A percentile compares a stretch with the other conserved stretches of the same genome.
phyloP scores from a whole-genome alignment of 2,113 vertebrate genomes.

The Bombycilla garrulus region DNA sequence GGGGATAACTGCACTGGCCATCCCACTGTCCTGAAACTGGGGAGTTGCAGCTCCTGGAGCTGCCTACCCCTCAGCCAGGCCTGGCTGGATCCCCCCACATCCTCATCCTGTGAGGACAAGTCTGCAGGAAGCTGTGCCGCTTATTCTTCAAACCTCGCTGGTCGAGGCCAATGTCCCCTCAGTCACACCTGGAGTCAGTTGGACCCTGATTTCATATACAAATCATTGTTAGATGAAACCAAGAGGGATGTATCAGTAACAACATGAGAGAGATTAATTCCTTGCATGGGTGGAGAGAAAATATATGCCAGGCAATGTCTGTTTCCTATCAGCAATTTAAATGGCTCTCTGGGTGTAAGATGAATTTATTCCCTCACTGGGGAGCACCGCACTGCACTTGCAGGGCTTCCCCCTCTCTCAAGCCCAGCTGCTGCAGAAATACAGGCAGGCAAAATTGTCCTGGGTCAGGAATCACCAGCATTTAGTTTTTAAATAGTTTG shows the following conservation, averaged over 20 bases:
- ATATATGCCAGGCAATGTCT: background rate
- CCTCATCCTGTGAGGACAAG: background rate
- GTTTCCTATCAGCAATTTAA: background rate
- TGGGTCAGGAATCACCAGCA: background rate
- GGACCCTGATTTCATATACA: background rate
- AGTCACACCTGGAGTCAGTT: background rate
- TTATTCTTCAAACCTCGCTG: background rate
- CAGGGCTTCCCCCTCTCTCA: background rate
- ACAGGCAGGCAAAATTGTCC: background rate
- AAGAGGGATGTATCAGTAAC: background rate
- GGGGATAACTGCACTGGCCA: background rate
- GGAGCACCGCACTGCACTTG: background rate
- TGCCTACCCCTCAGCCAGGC: background rate
- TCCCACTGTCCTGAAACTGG: background rate
- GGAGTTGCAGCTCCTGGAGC: background rate
- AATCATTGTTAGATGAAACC: background rate
- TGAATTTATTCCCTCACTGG: rapidly evolving
- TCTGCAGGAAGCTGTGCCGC: background rate
- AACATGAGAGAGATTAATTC: background rate
- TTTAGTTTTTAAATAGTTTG: background rate
- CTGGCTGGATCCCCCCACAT: background rate
- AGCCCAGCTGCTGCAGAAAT: background rate
- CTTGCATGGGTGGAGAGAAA: background rate
- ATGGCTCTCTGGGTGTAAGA: background rate
- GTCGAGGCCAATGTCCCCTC: background rate